Evolutionary conservation across 2,113 vertebrate genomes (phyloP).

Genomic region (Pan troglodytes): NHGRI_mPanTro3-v2.1_pri NC_072407.2:75840001-75840500

Average conservation of each 20-base stretch:
- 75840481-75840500: too few relatives aligned
- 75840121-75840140: conserved; percentile 12
- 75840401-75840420: neutral
- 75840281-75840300: too few relatives aligned
- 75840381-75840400: conserved; percentile 12
- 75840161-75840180: conserved; percentile 10
- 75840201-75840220: neutral
- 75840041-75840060: neutral
- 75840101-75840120: conserved; percentile 29
- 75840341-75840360: too few relatives aligned
- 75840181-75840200: conserved; percentile 37
- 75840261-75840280: too few relatives aligned
- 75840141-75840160: conserved; percentile 30
- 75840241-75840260: too few relatives aligned
- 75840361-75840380: neutral
- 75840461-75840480: too few relatives aligned
- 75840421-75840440: neutral
- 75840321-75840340: too few relatives aligned
- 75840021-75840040: conserved; percentile 16
- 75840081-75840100: neutral
- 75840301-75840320: too few relatives aligned
- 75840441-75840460: too few relatives aligned
- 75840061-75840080: neutral
- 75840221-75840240: conserved; percentile 1
- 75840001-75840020: conserved; percentile 26